Evolutionary conservation across 2,888 invertebrate genomes (phyloP), one percentile per base, ranked within the genome.

Genomic region (Lottia scabra): DNA sequence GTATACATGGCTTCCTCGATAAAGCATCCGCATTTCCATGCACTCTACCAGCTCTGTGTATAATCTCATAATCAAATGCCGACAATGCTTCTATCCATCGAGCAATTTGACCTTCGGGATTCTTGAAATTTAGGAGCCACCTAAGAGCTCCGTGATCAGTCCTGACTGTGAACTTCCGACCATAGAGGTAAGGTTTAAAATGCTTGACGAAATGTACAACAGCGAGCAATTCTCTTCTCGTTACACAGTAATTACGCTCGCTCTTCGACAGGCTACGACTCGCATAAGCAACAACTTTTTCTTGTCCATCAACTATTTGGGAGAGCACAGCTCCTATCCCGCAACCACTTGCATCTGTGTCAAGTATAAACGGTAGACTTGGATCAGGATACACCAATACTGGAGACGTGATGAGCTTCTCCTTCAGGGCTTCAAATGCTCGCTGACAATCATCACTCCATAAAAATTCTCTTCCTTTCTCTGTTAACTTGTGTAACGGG

Each of bases 111-210:
- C n/a, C 0, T n/a, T n/a, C n/a, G n/a, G n/a, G n/a, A n/a, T n/a
- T n/a, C n/a, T n/a, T n/a, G n/a, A 71, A 72, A 1, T 44, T 71
- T n/a, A 67, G 56, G 13, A 76, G 48, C 78, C 77, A 78, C 10
- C 30, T 13, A 3, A 80, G 63, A 15, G 80, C 74, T n/a, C 68
- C 68, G 67, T 81, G 79, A 45, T 80, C 78, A 19, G 80, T 77
- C 13, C 76, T 1, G 1, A 80, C n/a, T 6, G 65, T 19, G 62
- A 79, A 78, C 16, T 65, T 43, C n/a, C 67, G 26, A 12, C 76
- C 80, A 19, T 70, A 71, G 19, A 80, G 63, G 48, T 80, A 80
- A 30, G 65, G 71, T 13, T 69, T 65, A 56, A 73, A 79, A 19
- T 71, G 63, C 44, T 75, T 75, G 13, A 76, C 63, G n/a, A 63